phyloP scores from a whole-genome alignment of 2,888 invertebrate genomes.

The Hydrotaea cyrtoneurina region DNA sequence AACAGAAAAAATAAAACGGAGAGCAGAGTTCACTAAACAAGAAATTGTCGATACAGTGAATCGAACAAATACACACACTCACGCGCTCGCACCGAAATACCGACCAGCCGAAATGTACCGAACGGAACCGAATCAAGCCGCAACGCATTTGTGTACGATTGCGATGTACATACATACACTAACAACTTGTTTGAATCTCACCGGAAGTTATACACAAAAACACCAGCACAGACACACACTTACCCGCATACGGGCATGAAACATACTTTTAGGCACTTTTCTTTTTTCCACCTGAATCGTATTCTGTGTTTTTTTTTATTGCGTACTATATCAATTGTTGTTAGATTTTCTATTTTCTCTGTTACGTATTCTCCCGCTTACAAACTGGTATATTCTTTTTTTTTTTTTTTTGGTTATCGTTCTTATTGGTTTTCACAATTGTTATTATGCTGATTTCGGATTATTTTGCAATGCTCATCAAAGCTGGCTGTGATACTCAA shows the following conservation, averaged over 20 bases:
- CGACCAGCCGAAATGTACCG: too few relatives aligned
- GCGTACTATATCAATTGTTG: too few relatives aligned
- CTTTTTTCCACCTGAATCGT: neutral
- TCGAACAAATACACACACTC: neutral
- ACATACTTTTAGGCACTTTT: conserved; percentile 56
- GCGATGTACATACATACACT: conserved; percentile 56
- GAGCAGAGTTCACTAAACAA: neutral
- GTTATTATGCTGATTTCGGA: conserved; percentile 60
- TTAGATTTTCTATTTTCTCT: neutral
- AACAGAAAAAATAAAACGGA: neutral
- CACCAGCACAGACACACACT: neutral
- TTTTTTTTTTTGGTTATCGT: neutral
- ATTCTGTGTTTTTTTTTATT: too few relatives aligned
- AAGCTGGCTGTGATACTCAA: conserved; percentile 81
- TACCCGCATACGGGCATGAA: conserved; percentile 1
- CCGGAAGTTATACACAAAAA: conserved; percentile 61
- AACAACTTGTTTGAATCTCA: conserved; percentile 72
- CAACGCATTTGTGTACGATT: too few relatives aligned
- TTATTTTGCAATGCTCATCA: conserved; percentile 80
- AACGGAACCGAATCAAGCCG: too few relatives aligned
- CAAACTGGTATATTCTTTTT: too few relatives aligned
- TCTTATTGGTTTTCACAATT: neutral
- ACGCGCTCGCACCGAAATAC: neutral
- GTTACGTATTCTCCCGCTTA: too few relatives aligned
- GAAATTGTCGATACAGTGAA: conserved; percentile 6